Evolutionary conservation across 2,113 vertebrate species (phyloP).

Genomic region (Agapornis roseicollis): DNA sequence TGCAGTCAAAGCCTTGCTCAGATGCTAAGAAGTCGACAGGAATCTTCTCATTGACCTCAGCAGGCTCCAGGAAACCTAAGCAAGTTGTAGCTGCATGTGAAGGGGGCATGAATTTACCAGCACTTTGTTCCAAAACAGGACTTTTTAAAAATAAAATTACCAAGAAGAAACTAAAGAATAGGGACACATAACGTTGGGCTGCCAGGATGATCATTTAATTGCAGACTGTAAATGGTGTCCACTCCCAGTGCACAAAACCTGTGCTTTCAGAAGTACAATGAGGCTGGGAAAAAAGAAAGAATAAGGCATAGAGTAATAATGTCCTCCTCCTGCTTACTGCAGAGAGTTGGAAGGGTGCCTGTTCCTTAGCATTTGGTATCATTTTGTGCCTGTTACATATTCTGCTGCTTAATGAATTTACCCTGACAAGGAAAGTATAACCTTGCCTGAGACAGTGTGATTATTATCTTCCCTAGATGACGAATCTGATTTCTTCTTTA

Average conservation of each 20-base stretch:
- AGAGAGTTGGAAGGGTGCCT: background rate
- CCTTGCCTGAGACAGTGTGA: background rate
- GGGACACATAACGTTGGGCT: background rate
- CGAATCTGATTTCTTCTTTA: background rate
- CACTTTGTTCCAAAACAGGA: background rate
- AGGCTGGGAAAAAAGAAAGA: background rate
- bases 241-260: background rate
- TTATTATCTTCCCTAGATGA: background rate
- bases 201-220: background rate
- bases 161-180: background rate
- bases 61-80: background rate
- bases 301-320: background rate
- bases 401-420: slow-evolving; percentile 17
- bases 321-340: background rate
- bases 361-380: background rate
- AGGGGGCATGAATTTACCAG: background rate
- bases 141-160: background rate
- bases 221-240: background rate
- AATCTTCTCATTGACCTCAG: background rate
- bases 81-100: background rate
- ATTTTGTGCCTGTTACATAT: background rate
- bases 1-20: background rate
- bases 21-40: background rate
- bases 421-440: background rate
- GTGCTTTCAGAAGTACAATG: background rate